These are phyloP conservation scores for Hipposideros armiger DNA, from an alignment of 2,113 vertebrate genomes.

Conservation along the genomic window DNA sequence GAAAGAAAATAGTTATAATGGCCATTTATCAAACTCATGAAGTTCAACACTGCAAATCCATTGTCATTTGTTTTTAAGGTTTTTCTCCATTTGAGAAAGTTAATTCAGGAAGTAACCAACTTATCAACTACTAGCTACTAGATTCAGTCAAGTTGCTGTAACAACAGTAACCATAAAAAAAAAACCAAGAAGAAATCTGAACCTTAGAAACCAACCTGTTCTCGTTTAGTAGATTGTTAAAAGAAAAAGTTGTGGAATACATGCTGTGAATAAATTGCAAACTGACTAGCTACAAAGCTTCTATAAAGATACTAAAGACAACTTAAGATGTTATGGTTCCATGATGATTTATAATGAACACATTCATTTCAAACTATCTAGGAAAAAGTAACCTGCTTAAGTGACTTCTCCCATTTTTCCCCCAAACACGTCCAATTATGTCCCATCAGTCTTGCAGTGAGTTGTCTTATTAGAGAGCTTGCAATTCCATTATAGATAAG, in stretches of 20 bases:
- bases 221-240: background rate
- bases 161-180: background rate
- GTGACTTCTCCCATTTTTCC: background rate
- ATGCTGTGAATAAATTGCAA: slow-evolving; percentile 40
- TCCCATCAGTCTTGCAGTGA: slow-evolving; percentile 55
- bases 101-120: slow-evolving; percentile 47
- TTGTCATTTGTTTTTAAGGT: background rate
- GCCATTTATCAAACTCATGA: background rate
- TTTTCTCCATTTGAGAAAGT: slow-evolving; percentile 56
- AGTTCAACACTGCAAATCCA: background rate
- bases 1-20: slow-evolving; percentile 16
- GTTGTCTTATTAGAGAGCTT: slow-evolving; percentile 72
- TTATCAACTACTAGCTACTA: slow-evolving; percentile 47
- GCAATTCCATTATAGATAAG: slow-evolving; percentile 82
- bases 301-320: background rate
- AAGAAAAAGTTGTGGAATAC: background rate
- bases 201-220: background rate
- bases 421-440: slow-evolving; percentile 61
- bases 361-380: slow-evolving; percentile 11
- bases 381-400: background rate
- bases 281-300: background rate
- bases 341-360: background rate
- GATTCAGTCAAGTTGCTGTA: slow-evolving; percentile 30
- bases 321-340: background rate
- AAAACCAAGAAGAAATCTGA: background rate